Percentiles rank a stretch among this genome's conserved stretches.
Evolutionary conservation across 1,140 invertebrate genomes (phyloP).

Genomic region (Trypoxylus dichotomus): DNA sequence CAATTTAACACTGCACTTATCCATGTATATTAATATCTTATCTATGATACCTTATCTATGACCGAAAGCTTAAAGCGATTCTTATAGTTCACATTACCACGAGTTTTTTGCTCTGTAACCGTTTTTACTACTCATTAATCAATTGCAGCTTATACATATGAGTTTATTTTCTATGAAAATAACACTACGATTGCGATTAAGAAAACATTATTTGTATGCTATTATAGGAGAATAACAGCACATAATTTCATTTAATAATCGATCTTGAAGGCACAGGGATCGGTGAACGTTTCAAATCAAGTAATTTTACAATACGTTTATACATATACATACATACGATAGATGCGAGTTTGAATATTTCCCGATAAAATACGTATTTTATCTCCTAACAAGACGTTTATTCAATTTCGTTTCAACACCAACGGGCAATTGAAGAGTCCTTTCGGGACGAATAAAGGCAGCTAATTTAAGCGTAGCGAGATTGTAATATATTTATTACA

Average conservation of each 20-base stretch:
- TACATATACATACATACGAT: background rate
- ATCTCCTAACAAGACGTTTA: constrained; percentile 5
- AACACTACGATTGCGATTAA: too few relatives aligned
- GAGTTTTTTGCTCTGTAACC: too few relatives aligned
- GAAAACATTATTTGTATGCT: too few relatives aligned
- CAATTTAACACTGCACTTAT: too few relatives aligned
- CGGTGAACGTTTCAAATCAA: background rate
- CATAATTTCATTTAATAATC: background rate
- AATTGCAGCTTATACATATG: too few relatives aligned
- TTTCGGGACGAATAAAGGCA: background rate
- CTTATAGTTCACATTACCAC: too few relatives aligned
- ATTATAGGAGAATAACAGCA: too few relatives aligned
- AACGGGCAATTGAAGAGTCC: background rate
- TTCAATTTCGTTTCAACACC: background rate
- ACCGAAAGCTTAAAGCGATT: too few relatives aligned
- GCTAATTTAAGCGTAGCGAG: background rate
- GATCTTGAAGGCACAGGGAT: background rate
- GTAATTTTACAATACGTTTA: background rate
- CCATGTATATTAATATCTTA: too few relatives aligned
- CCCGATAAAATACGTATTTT: background rate
- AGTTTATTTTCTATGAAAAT: too few relatives aligned
- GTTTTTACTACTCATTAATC: too few relatives aligned
- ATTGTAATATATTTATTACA: constrained; percentile 4
- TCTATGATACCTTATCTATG: too few relatives aligned
- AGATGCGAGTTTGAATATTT: background rate